Conservation (phyloP, 2,113 vertebrate genomes). For the Peucedramus taeniatus region DNA sequence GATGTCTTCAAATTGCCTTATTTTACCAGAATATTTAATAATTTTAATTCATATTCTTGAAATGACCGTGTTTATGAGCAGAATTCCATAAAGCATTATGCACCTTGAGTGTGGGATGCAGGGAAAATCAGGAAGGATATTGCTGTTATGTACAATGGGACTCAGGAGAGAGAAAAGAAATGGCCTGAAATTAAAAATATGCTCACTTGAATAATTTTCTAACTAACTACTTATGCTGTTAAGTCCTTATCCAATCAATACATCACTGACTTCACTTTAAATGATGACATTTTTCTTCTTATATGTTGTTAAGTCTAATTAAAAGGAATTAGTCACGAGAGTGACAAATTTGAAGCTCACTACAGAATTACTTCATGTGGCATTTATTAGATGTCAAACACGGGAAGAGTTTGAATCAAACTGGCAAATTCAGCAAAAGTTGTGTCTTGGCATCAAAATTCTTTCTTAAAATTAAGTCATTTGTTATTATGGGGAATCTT, state of each 20-base stretch:
- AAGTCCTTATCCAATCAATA: constrained; percentile 16
- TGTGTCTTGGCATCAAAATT: constrained; percentile 1
- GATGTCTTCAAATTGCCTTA: not conserved
- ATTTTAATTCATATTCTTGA: not conserved
- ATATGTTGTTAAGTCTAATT: constrained; percentile 30
- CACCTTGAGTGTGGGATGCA: not conserved
- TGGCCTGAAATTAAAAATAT: not conserved
- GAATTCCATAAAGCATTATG: not conserved
- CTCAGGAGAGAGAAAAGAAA: not conserved
- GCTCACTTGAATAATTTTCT: not conserved
- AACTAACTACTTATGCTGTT: not conserved
- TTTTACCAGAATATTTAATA: not conserved
- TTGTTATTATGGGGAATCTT: not conserved
- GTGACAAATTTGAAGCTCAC: constrained; percentile 15
- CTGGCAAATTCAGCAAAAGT: not conserved
- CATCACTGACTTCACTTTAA: not conserved
- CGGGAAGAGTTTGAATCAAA: not conserved
- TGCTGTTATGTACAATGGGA: not conserved
- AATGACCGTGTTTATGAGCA: not conserved
- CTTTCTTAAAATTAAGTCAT: constrained; percentile 24
- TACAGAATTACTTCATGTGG: not conserved
- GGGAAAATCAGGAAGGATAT: not conserved
- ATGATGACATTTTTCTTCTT: not conserved
- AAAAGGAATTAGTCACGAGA: constrained; percentile 37
- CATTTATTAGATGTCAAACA: constrained; percentile 4